phyloP scores from a whole-genome alignment of 2,113 vertebrate species.

The Callospermophilus lateralis region DNA sequence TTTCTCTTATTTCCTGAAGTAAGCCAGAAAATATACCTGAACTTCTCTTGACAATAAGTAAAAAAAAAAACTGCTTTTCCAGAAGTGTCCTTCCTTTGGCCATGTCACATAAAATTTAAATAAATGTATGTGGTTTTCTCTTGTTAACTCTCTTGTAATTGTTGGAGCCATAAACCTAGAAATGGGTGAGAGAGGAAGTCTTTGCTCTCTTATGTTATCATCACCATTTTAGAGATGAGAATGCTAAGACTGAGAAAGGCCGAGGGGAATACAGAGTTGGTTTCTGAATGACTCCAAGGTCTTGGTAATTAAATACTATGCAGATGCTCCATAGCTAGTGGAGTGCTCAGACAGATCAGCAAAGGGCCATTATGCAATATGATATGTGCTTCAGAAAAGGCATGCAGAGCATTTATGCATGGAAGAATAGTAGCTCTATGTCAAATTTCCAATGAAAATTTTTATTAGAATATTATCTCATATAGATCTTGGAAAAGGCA shows the following conservation, averaged over 20 bases:
- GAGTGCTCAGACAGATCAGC: neutral
- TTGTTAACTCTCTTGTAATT: neutral
- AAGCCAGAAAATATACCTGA: neutral
- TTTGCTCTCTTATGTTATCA: neutral
- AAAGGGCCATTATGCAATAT: neutral
- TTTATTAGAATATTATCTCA: conserved; percentile 6
- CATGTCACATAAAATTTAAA: neutral
- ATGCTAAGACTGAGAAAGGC: neutral
- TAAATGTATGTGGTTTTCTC: neutral
- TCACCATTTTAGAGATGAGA: neutral
- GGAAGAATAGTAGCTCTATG: neutral
- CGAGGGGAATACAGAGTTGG: too few relatives aligned
- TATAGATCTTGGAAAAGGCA: neutral
- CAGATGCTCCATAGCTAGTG: neutral
- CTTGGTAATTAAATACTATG: neutral
- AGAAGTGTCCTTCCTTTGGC: neutral
- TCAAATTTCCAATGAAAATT: neutral
- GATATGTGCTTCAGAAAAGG: neutral
- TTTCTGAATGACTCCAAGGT: neutral
- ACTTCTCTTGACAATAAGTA: neutral
- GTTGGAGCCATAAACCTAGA: neutral
- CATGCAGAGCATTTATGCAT: neutral
- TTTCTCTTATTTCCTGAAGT: neutral
- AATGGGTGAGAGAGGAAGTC: neutral
- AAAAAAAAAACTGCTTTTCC: neutral